Conservation (phyloP, 1,140 invertebrate genomes). For the Agraylea sexmaculata region DNA sequence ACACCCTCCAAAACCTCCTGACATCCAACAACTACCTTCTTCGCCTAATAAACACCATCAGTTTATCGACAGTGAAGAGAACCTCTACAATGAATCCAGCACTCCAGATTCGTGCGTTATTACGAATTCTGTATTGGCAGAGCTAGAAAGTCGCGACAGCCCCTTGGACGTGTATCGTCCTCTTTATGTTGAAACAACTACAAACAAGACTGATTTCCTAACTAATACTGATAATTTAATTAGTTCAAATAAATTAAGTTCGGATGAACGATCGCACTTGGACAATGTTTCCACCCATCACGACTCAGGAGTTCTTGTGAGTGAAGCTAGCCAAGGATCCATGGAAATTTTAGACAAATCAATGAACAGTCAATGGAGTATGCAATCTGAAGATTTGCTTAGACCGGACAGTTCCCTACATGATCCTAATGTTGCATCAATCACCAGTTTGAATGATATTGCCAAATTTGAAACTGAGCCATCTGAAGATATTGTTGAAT, state of each 20-base stretch:
- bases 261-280: slow-evolving; percentile 26
- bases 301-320: slow-evolving; percentile 39
- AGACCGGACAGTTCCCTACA: slow-evolving; percentile 15
- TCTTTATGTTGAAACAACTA: slow-evolving; percentile 23
- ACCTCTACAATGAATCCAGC: slow-evolving; percentile 23
- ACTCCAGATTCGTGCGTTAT: slow-evolving; percentile 29
- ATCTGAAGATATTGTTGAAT: slow-evolving; percentile 14
- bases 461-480: slow-evolving; percentile 27
- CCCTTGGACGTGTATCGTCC: slow-evolving; percentile 18
- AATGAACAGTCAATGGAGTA: slow-evolving; percentile 41
- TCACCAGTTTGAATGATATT: slow-evolving; percentile 16
- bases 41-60: slow-evolving; percentile 9
- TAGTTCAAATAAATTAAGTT: slow-evolving; percentile 13
- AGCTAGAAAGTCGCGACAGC: slow-evolving; percentile 26
- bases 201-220: slow-evolving; percentile 20
- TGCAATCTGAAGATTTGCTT: slow-evolving; percentile 28
- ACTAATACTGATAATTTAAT: slow-evolving; percentile 21
- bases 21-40: slow-evolving; percentile 1
- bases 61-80: slow-evolving; percentile 23
- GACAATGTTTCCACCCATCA: slow-evolving; percentile 35
- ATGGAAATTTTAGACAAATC: slow-evolving; percentile 42
- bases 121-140: slow-evolving; percentile 23
- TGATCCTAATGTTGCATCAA: slow-evolving; percentile 15
- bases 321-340: slow-evolving; percentile 38
- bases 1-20: slow-evolving; percentile 9